Evolutionary conservation across 2,888 invertebrate genomes (phyloP).

Genomic region (Drosophila fungiperda): DNA sequence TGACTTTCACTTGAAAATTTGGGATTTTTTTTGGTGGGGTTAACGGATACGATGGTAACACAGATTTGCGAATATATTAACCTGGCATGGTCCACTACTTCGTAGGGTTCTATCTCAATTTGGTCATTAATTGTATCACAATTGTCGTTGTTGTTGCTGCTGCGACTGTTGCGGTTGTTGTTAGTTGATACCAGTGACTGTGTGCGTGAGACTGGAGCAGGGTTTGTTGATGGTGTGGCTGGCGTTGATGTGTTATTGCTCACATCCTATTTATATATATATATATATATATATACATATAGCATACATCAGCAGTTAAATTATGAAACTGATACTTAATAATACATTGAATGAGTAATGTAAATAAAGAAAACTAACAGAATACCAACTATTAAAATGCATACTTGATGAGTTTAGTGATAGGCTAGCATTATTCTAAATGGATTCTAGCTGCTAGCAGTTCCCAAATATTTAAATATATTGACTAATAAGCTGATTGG

Average conservation of each 20-base stretch:
- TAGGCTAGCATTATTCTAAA: neutral
- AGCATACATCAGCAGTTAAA: slow-evolving; percentile 12
- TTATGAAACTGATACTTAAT: slow-evolving; percentile 2
- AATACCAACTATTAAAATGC: slow-evolving; percentile 4
- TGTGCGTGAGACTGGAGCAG: slow-evolving; percentile 64
- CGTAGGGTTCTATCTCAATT: slow-evolving; percentile 34
- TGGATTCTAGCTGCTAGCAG: slow-evolving; percentile 5
- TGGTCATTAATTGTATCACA: slow-evolving; percentile 13
- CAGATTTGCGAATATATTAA: slow-evolving; percentile 55
- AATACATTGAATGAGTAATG: neutral
- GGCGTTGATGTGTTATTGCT: slow-evolving; percentile 62
- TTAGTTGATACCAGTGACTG: slow-evolving; percentile 60
- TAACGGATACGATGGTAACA: slow-evolving; percentile 16
- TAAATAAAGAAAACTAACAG: neutral
- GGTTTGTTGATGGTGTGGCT: slow-evolving; percentile 30
- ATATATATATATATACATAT: slow-evolving; percentile 1
- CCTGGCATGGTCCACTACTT: slow-evolving; percentile 55
- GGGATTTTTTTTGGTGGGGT: neutral
- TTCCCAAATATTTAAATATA: neutral
- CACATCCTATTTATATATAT: slow-evolving; percentile 61
- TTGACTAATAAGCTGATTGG: slow-evolving; percentile 25
- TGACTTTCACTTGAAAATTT: neutral
- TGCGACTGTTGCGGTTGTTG: slow-evolving; percentile 35
- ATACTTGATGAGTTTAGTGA: neutral
- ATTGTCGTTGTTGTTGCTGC: slow-evolving; percentile 15